Evolutionary conservation across 2,888 invertebrate species (phyloP).

Genomic region (Elaeidobius kamerunicus): DNA sequence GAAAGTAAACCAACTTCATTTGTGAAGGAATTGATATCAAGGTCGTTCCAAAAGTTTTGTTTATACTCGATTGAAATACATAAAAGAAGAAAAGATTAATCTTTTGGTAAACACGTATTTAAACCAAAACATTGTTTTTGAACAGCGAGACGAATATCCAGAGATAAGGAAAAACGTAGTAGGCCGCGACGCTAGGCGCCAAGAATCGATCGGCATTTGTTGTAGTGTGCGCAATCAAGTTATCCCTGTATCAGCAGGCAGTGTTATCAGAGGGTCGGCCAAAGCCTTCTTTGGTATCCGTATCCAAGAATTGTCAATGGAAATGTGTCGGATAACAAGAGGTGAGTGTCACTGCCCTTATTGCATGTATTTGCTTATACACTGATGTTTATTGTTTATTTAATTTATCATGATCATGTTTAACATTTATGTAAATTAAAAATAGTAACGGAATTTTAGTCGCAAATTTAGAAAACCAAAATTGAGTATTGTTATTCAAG

Average conservation of each 20-base stretch:
- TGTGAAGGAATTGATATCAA: too few relatives aligned
- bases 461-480: neutral
- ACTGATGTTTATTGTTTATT: neutral
- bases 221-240: conserved; percentile 37
- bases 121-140: conserved; percentile 13
- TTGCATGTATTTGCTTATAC: conserved; percentile 5
- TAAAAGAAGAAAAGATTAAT: conserved; percentile 10
- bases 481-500: neutral
- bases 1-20: too few relatives aligned
- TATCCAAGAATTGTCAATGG: conserved; percentile 33
- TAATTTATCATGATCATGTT: neutral
- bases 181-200: conserved; percentile 19
- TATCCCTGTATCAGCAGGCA: conserved; percentile 33
- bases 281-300: conserved; percentile 27
- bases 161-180: conserved; percentile 17
- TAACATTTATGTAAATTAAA: neutral
- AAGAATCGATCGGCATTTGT: conserved; percentile 25
- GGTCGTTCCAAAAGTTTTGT: conserved; percentile 3
- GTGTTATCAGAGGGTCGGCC: conserved; percentile 34
- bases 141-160: conserved; percentile 12
- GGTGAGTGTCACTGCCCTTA: conserved; percentile 10
- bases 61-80: conserved; percentile 2
- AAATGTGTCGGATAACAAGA: conserved; percentile 21
- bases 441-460: neutral
- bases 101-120: conserved; percentile 24